phyloP scores from a whole-genome alignment of 1,140 invertebrate genomes.

The Panagrolaimus sp. region DNA sequence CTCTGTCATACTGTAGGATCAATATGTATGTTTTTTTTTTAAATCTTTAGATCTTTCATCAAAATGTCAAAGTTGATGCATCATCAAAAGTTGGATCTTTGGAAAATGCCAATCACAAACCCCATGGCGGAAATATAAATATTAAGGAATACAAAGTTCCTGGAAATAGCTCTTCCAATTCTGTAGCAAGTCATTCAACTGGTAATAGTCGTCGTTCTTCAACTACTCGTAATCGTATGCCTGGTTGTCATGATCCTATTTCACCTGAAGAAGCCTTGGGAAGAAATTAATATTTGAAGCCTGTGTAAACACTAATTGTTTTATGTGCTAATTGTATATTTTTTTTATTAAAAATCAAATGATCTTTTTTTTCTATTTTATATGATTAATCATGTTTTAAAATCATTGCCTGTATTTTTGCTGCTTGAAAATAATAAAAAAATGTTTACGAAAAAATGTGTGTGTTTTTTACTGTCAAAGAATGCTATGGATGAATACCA shows the following conservation, averaged over 20 bases:
- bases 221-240: not conserved
- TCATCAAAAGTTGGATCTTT: constrained; percentile 87
- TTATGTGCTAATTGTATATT: too few relatives aligned
- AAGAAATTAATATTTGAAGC: not conserved
- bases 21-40: constrained; percentile 9
- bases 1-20: not conserved
- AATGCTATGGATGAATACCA: too few relatives aligned
- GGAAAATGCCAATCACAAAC: constrained; percentile 77
- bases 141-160: constrained; percentile 60
- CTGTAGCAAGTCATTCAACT: constrained; percentile 1
- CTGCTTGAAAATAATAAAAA: too few relatives aligned
- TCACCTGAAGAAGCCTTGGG: constrained; percentile 9
- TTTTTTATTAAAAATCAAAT: too few relatives aligned
- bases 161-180: not conserved
- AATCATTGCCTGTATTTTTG: too few relatives aligned
- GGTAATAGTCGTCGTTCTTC: not conserved
- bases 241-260: not conserved
- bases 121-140: constrained; percentile 82
- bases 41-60: constrained; percentile 27
- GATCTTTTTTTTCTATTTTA: too few relatives aligned
- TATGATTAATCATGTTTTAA: too few relatives aligned
- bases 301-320: too few relatives aligned
- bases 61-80: constrained; percentile 51
- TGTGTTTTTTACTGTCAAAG: too few relatives aligned
- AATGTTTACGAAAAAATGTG: too few relatives aligned